Conservation (phyloP, 1,140 invertebrate species). For the Alviniconcha marisindica region DNA sequence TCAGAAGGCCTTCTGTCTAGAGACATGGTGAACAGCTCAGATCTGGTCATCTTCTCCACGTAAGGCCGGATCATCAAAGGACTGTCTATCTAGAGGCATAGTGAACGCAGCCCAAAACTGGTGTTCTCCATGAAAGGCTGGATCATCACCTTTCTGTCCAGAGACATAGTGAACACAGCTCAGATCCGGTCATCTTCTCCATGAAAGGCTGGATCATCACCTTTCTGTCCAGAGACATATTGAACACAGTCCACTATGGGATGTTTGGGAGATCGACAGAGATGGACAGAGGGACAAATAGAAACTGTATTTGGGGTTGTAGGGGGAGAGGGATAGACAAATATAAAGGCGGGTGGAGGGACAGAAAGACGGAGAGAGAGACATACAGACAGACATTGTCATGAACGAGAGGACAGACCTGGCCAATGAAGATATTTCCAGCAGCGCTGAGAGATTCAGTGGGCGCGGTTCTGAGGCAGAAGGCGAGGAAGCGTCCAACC, state of each 20-base stretch:
- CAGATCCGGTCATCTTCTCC: conserved; percentile 64
- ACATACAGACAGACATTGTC: not conserved
- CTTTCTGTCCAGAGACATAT: too few relatives aligned
- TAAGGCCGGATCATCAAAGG: conserved; percentile 71
- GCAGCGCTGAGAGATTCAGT: conserved; percentile 74
- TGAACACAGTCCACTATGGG: too few relatives aligned
- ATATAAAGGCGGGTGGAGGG: too few relatives aligned
- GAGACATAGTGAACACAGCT: not conserved
- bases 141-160: too few relatives aligned
- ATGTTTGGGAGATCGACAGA: too few relatives aligned
- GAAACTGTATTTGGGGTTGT: too few relatives aligned
- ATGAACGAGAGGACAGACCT: conserved; percentile 52
- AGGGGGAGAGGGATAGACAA: too few relatives aligned
- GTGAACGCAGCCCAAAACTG: not conserved
- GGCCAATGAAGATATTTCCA: conserved; percentile 74
- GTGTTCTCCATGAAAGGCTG: too few relatives aligned
- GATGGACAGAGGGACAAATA: too few relatives aligned
- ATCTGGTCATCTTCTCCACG: conserved; percentile 67
- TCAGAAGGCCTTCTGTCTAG: too few relatives aligned
- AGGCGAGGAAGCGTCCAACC: conserved; percentile 61
- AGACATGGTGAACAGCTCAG: too few relatives aligned
- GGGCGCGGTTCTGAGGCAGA: conserved; percentile 64
- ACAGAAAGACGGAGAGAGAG: conserved; percentile 3
- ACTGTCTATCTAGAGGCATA: conserved; percentile 67
- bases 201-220: conserved; percentile 50